Base-by-base conservation (phyloP, 2,113 vertebrate species). In the Empidonax traillii region DNA sequence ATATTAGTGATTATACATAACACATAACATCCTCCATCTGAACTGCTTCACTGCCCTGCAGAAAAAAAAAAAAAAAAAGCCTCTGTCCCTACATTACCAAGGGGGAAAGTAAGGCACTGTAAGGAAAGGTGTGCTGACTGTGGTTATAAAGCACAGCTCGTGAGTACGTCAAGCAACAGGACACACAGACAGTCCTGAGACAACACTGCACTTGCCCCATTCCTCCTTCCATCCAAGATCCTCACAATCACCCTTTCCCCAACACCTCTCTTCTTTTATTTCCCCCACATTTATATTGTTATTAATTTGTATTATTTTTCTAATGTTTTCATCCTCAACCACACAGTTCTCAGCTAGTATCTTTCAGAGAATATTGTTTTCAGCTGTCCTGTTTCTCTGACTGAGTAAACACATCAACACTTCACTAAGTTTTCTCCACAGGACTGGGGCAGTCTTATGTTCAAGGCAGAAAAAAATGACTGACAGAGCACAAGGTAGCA, bases 11-110 rank as follows among this genome's bases (percentile, higher is more conserved):
- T 93, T 86, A 75, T 87, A 92, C 76, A 81, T 75, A 88, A 87
- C 79, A 92, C 44, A 94, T 89, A 93, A 75, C 76, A 72, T 86
- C 61, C 37, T 95, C 73, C n/a, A 93, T 56, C 85, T 86, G 68
- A 96, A 81, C 76, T 49, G 72, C 56, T 95, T 87, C 52, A 61
- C 66, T 92, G 79, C 37, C 61, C 49, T 81, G 49, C 3, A 6
- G 67, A 17, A 55, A 87, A 87, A 71, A 61, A 87, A 69, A 68
- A 85, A 71, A 85, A 85, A 71, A 55, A 49, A 63, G 24, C 25
- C 30, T 72, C 69, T 94, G 39, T 86, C 52, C 56, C 20, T 84
- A 28, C 28, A 37, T 68, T 62, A 78, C 52, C 41, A 84, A 72
- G 9, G 6, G 15, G 31, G 24, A 75, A 95, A 77, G 24, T 33